Percentiles rank a stretch among this genome's conserved stretches.
These are phyloP conservation scores for Clarias laeviceps DNA, from an alignment of 2,797 vertebrate species.

Conservation along the genomic window DNA sequence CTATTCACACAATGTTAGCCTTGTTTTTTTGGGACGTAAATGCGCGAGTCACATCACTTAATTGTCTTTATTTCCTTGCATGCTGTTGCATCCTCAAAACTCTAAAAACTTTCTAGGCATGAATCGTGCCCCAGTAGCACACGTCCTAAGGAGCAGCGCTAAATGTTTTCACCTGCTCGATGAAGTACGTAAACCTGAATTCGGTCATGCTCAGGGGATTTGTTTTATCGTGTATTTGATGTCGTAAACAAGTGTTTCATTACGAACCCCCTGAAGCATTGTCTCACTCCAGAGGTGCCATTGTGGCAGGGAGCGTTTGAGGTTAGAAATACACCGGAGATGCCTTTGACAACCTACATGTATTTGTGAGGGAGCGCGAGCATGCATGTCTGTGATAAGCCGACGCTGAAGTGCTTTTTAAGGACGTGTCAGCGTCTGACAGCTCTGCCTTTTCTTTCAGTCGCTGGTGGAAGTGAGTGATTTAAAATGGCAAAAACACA, in stretches of 20 bases:
- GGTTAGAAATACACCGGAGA: conserved; percentile 28
- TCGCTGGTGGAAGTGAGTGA: not conserved
- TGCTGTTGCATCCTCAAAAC: not conserved
- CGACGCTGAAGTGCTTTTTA: not conserved
- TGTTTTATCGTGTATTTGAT: not conserved
- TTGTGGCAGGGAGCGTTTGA: conserved; percentile 2
- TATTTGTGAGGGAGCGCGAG: not conserved
- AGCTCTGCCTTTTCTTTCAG: not conserved
- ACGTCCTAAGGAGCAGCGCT: not conserved
- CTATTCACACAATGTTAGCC: not conserved
- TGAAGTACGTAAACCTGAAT: no score
- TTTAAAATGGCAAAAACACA: not conserved
- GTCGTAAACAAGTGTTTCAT: conserved; percentile 3
- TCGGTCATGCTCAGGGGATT: not conserved
- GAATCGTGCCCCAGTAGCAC: not conserved
- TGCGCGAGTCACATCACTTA: not conserved
- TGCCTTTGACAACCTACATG: not conserved
- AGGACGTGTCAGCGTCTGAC: not conserved
- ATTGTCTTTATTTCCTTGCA: not conserved
- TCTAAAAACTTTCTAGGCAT: no score
- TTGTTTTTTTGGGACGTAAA: not conserved
- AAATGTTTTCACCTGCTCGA: not conserved
- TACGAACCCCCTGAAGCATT: not conserved
- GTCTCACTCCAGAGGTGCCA: not conserved
- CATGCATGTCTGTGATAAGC: not conserved